Percentiles rank a stretch among this genome's conserved stretches.
Conservation (phyloP, 2,888 invertebrate species). For the Cerastoderma edule region DNA sequence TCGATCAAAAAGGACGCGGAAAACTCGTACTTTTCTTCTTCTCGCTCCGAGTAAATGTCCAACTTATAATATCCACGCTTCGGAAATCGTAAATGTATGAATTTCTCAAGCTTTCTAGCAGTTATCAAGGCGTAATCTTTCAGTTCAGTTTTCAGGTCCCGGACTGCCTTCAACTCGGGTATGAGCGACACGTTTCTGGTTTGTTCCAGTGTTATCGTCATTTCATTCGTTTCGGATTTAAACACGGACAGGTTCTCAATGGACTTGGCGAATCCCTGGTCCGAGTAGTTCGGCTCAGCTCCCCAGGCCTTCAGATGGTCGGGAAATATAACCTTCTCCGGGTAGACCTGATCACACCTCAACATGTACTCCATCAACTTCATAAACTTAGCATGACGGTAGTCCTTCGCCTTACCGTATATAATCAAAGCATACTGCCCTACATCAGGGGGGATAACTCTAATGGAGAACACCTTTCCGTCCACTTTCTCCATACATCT, state of each 20-base stretch:
- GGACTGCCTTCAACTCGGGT: slow-evolving; percentile 52
- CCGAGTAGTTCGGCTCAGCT: slow-evolving; percentile 59
- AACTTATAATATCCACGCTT: slow-evolving; percentile 60
- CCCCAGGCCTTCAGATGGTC: slow-evolving; percentile 62
- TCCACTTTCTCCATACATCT: slow-evolving; percentile 55
- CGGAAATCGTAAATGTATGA: slow-evolving; percentile 58
- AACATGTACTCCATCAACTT: slow-evolving; percentile 57
- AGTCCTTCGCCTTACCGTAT: slow-evolving; percentile 60
- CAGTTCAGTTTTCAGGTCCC: slow-evolving; percentile 46
- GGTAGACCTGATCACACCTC: slow-evolving; percentile 44
- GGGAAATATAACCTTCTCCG: slow-evolving; percentile 47
- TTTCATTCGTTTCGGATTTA: slow-evolving; percentile 49
- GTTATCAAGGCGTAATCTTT: slow-evolving; percentile 57
- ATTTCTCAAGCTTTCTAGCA: slow-evolving; percentile 38
- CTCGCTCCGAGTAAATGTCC: slow-evolving; percentile 58
- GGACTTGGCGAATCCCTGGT: slow-evolving; percentile 63
- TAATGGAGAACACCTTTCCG: slow-evolving; percentile 50
- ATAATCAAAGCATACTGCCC: slow-evolving; percentile 60
- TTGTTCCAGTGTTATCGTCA: slow-evolving; percentile 50
- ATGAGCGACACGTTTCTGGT: slow-evolving; percentile 48
- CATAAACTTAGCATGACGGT: slow-evolving; percentile 56
- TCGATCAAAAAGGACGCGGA: slow-evolving; percentile 57
- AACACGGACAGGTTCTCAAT: slow-evolving; percentile 51
- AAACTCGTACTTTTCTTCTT: slow-evolving; percentile 59
- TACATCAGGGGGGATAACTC: slow-evolving; percentile 58